These are phyloP conservation scores for Eubasilissa splendida DNA, from an alignment of 2,888 invertebrate species.

Conservation along the genomic window DNA sequence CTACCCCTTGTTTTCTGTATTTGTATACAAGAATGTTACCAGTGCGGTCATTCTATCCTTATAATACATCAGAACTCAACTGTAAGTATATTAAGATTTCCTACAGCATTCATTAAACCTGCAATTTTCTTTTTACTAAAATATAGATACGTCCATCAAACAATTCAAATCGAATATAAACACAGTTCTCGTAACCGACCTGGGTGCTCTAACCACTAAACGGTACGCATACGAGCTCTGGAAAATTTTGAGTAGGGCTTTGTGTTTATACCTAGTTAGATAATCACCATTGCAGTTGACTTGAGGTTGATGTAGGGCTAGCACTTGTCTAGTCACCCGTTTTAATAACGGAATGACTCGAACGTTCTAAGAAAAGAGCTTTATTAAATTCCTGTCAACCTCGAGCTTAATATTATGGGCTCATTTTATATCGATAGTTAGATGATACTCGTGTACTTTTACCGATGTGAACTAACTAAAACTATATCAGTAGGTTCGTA, in stretches of 20 bases:
- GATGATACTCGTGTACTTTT: neutral
- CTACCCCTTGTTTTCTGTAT: too few species aligned
- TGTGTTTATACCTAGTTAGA: neutral
- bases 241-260: neutral
- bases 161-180: neutral
- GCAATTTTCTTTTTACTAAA: neutral
- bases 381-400: constrained; percentile 40
- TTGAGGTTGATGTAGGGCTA: constrained; percentile 11
- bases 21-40: too few species aligned
- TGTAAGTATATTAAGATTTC: too few species aligned
- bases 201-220: neutral
- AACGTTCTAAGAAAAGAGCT: constrained; percentile 1
- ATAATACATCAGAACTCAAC: too few species aligned
- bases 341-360: constrained; percentile 43
- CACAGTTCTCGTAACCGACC: neutral
- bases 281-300: constrained; percentile 1
- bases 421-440: neutral
- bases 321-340: constrained; percentile 36
- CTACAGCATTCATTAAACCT: neutral
- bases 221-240: neutral
- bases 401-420: neutral
- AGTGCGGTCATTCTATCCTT: too few species aligned
- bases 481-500: too few species aligned
- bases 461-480: too few species aligned
- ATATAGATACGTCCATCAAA: neutral